Evolutionary conservation across 1,140 invertebrate species (phyloP), one percentile per base, ranked within the genome.

Genomic region (Arctopsyche grandis): DNA sequence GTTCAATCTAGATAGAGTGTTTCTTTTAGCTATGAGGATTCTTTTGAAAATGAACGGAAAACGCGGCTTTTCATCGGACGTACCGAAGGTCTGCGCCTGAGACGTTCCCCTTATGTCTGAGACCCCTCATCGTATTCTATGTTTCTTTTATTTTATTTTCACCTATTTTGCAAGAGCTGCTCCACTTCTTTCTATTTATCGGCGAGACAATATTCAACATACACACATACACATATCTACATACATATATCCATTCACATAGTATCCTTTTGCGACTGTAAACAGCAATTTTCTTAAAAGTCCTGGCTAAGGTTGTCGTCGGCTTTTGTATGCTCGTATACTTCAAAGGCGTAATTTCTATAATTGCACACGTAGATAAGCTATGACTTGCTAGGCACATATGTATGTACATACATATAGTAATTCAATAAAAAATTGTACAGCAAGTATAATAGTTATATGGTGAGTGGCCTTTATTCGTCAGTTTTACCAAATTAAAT

Each of bases 41-140:
- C 71, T 74, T 74, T 74, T 74, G 44, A 74, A 74, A 74, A 74
- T 74, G 71, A 74, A 74, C 63, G 63, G 63, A 66, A 66, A 66
- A 66, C 71, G 46, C 24, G 71, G 71, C 71, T 74, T 74, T 74
- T 71, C 71, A 74, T 74, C 71, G 71, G 46, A 56, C 46, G 9
- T 44, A 44, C n/a, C 26, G 60, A 21, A 22, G 48, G 48, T 12
- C 48, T 52, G 48, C 48, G 48, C 4, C 10, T 38, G 24, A 74
- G 46, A 56, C 22, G 44, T 56, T 24, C 63, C 24, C 48, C 71
- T 74, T 56, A 26, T 74, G 71, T 56, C 24, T 46, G 5, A 21
- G n/a, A 66, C 24, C 24, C 16, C 10, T 66, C 63, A 7, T 24
- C 24, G 63, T 24, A 58, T 26, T 71, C 24, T 46, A 71, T 69